Evolutionary conservation across 2,113 vertebrate genomes (phyloP), one percentile per base, ranked within the genome.

Genomic region (Xyliphius kryptos): DNA sequence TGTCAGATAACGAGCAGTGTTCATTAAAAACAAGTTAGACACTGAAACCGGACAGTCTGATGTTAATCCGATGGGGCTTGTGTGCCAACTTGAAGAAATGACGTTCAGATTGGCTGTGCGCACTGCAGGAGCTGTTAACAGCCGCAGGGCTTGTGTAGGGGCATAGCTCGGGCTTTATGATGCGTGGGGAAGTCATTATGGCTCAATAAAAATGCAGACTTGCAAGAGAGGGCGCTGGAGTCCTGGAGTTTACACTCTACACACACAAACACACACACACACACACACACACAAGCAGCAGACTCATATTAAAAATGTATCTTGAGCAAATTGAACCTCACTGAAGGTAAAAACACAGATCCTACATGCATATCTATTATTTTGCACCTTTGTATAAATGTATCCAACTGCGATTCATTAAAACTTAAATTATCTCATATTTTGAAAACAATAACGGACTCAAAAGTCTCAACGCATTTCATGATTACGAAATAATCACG

Each of bases 171-270:
- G 22, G 20, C 38, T 78, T 78, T 74, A 72, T 66, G 58, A 64
- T 66, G 46, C 52, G n/a, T 74, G 65, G 22, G 56, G 53, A 73
- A 74, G 72, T 74, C 64, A 76, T 74, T 67, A 66, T 15, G 15
- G 49, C 40, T 40, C 58, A 64, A 70, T 77, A 68, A 67, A 63
- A 57, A 53, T 2, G 1, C 9, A 6, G 32, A 5, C 13, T 41
- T 14, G 21, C 38, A 20, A 67, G 46, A 56, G 46, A 56, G 53
- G 56, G 38, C 22, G 37, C 16, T 32, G 26, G 50, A 52, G 66
- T 61, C 49, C 50, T 48, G 66, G 56, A 26, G 49, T 22, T 53
- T 46, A 61, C 38, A 50, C 22, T 51, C 56, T 6, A 32, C 37
- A 52, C 54, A 32, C 32, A 58, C 36, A 32, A n/a, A n/a, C n/a